Conservation (phyloP, 1,140 invertebrate genomes). For the Lerema accius region DNA sequence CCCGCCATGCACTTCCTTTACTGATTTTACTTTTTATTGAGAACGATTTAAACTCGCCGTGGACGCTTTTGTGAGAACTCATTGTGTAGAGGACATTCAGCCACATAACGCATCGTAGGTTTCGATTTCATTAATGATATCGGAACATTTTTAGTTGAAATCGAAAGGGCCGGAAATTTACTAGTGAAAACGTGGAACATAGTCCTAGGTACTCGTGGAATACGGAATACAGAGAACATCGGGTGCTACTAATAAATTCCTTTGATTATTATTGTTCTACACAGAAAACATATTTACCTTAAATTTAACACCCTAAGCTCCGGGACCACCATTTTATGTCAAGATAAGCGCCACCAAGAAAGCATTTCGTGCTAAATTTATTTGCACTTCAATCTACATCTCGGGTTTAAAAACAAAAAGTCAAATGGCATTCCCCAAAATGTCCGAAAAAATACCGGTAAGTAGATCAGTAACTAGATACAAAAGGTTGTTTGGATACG, state of each 20-base stretch:
- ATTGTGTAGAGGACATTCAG: conserved; percentile 76
- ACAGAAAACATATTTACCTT: conserved; percentile 37
- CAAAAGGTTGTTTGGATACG: conserved; percentile 68
- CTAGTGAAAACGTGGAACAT: conserved; percentile 22
- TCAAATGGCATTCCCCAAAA: conserved; percentile 66
- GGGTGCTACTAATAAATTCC: conserved; percentile 10
- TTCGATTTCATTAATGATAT: conserved; percentile 82
- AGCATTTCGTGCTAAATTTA: conserved; percentile 62
- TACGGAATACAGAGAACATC: too few species aligned
- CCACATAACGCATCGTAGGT: conserved; percentile 75
- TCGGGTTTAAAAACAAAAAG: conserved; percentile 71
- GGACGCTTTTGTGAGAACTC: conserved; percentile 66
- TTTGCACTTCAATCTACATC: conserved; percentile 58
- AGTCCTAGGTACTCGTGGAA: too few species aligned
- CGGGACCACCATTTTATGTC: conserved; percentile 47
- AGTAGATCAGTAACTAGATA: conserved; percentile 74
- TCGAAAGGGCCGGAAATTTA: conserved; percentile 70
- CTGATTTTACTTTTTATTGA: conserved; percentile 78
- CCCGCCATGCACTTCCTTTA: conserved; percentile 80
- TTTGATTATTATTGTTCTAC: conserved; percentile 5
- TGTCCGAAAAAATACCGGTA: conserved; percentile 69
- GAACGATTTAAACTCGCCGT: conserved; percentile 70
- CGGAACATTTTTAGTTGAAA: conserved; percentile 74
- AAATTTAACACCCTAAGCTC: conserved; percentile 69
- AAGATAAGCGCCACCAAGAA: conserved; percentile 62